Percentiles rank a stretch among this genome's conserved stretches.
These are phyloP conservation scores for Axea sp. DNA, from an alignment of 2,888 invertebrate species.

Conservation along the genomic window DNA sequence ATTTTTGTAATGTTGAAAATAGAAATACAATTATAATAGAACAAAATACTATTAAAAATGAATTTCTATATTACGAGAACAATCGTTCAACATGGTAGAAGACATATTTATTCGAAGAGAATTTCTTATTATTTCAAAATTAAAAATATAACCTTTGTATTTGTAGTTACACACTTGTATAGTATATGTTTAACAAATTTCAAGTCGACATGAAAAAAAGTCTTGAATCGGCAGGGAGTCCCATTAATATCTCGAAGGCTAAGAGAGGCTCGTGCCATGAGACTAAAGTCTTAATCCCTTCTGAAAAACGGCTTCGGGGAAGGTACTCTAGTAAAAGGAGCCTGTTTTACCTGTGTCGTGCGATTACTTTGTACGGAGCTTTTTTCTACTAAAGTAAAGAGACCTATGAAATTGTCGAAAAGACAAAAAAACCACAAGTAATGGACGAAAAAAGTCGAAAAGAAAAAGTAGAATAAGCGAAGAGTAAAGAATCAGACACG, in stretches of 20 bases:
- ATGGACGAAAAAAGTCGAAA: slow-evolving; percentile 34
- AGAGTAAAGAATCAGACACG: slow-evolving; percentile 17
- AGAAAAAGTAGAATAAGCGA: slow-evolving; percentile 11
- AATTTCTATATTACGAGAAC: too few relatives aligned
- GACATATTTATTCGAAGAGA: too few relatives aligned
- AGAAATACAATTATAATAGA: too few relatives aligned
- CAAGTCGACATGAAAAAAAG: slow-evolving; percentile 41
- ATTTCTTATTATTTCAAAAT: too few relatives aligned
- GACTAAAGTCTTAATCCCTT: slow-evolving; percentile 65
- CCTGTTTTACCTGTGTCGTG: slow-evolving; percentile 40
- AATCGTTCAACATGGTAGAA: too few relatives aligned
- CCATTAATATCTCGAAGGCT: slow-evolving; percentile 64
- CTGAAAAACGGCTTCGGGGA: slow-evolving; percentile 64
- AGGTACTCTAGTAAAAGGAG: slow-evolving; percentile 57
- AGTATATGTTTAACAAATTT: slow-evolving; percentile 44
- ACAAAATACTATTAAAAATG: too few relatives aligned
- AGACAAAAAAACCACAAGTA: slow-evolving; percentile 27
- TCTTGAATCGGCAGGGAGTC: slow-evolving; percentile 60
- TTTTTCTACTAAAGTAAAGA: slow-evolving; percentile 22
- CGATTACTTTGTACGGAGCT: slow-evolving; percentile 37
- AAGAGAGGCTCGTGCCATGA: slow-evolving; percentile 53
- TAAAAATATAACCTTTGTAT: too few relatives aligned
- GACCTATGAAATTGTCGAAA: slow-evolving; percentile 37
- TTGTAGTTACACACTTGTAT: too few relatives aligned
- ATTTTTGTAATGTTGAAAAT: too few relatives aligned